Conservation (phyloP, 2,888 invertebrate genomes). For the Electrophaes corylata region DNA sequence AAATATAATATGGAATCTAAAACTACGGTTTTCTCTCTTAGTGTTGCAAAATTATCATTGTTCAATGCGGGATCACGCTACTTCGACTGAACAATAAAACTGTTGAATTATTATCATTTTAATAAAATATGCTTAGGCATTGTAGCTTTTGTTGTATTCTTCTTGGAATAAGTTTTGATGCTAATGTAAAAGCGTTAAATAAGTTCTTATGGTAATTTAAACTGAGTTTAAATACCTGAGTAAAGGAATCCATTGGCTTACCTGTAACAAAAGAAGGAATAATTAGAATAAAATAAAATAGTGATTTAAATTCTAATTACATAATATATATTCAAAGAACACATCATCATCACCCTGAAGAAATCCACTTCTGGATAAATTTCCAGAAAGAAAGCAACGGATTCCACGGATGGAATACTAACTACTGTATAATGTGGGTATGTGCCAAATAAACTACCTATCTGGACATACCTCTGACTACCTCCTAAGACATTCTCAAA, state of each 20-base stretch:
- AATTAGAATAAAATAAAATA: neutral
- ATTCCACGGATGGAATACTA: too few relatives aligned
- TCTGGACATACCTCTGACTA: too few relatives aligned
- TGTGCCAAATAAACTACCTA: too few relatives aligned
- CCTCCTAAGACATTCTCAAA: too few relatives aligned
- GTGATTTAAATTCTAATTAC: too few relatives aligned
- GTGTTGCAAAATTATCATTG: neutral
- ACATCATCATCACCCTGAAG: too few relatives aligned
- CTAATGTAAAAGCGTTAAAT: neutral
- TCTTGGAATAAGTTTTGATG: neutral
- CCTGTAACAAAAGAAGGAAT: neutral
- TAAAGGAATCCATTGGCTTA: neutral
- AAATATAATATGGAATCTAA: neutral
- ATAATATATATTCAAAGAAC: too few relatives aligned
- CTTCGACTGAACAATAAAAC: neutral
- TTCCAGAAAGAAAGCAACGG: too few relatives aligned
- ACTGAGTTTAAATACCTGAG: neutral
- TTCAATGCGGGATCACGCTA: constrained; percentile 1
- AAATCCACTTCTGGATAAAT: too few relatives aligned
- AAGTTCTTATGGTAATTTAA: neutral
- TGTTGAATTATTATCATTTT: neutral
- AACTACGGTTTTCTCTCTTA: neutral
- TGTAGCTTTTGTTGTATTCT: neutral
- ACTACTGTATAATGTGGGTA: too few relatives aligned
- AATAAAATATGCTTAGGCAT: neutral